Base-by-base conservation (phyloP, 2,113 vertebrate genomes). In the Pterocles gutturalis region DNA sequence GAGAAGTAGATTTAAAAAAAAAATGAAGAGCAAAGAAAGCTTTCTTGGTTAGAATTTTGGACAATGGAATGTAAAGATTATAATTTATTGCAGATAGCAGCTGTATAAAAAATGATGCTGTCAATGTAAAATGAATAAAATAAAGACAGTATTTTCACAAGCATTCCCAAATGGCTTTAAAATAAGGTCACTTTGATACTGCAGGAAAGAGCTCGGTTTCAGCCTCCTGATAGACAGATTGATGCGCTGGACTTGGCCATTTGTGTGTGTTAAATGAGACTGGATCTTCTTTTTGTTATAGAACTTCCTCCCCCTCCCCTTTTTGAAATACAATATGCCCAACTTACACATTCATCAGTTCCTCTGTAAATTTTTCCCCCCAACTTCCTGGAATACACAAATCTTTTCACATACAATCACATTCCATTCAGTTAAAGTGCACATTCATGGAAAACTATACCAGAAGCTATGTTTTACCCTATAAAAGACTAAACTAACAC, bases 291-390 rank as follows among this genome's bases (percentile, higher is more conserved):
- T 83, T 83, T 91, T 77, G 43, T 60, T 28, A 69, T 26, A 67
- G 33, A 79, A n/a, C 18, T 43, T 28, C 1, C 7, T 0, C 3
- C 4, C 14, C 7, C 24, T 2, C 0, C 7, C 13, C 15, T 38
- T 77, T n/a, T 38, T 17, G 26, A 54, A 65, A n/a, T 29, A 73
- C 17, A 25, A 91, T 33, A 36, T 2, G 3, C 28, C 65, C 90
- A 94, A 72, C 31, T 51, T 54, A 16, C 22, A 66, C 55, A 70
- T 95, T 94, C 64, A 93, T 73, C 14, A 38, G 28, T 51, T 53
- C 19, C 3, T 34, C 53, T 80, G 49, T 53, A 80, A 83, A 77
- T 93, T 55, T 62, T 46, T 51, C 16, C 43, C 24, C 11, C 57
- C 25, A 9, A 1, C 17, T 92, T 43, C 46, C 53, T 69, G 67